phyloP scores from a whole-genome alignment of 2,797 vertebrate genomes.

The Myiotriccus ornatus region DNA sequence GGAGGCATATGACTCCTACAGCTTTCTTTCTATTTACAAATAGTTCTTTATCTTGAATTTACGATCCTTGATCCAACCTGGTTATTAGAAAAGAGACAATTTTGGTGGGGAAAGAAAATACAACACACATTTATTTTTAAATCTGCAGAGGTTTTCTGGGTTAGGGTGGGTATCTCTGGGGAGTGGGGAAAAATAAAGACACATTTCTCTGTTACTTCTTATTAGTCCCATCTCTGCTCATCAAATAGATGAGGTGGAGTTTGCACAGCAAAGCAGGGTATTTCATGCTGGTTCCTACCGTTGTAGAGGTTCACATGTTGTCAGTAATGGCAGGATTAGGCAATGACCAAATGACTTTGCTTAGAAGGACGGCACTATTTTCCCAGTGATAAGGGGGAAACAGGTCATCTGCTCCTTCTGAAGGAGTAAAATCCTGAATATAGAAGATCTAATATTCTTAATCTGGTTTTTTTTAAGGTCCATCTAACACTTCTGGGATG shows the following conservation, averaged over 20 bases:
- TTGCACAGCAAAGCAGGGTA: neutral
- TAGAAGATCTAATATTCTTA: neutral
- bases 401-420: neutral
- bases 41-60: neutral
- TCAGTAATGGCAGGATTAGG: neutral
- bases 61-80: neutral
- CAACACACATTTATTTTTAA: neutral
- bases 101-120: neutral
- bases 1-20: neutral
- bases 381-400: neutral
- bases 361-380: accelerated
- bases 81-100: neutral
- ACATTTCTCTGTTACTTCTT: neutral
- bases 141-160: neutral
- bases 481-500: neutral
- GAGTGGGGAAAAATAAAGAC: neutral
- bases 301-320: neutral
- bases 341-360: neutral
- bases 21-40: neutral
- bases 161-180: neutral
- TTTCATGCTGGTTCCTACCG: neutral
- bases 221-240: neutral
- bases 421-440: neutral
- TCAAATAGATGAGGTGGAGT: neutral
- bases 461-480: neutral